Percentiles rank a stretch among this genome's conserved stretches.
These are phyloP conservation scores for Spodoptera picta DNA, from an alignment of 2,888 invertebrate genomes.

Conservation along the genomic window DNA sequence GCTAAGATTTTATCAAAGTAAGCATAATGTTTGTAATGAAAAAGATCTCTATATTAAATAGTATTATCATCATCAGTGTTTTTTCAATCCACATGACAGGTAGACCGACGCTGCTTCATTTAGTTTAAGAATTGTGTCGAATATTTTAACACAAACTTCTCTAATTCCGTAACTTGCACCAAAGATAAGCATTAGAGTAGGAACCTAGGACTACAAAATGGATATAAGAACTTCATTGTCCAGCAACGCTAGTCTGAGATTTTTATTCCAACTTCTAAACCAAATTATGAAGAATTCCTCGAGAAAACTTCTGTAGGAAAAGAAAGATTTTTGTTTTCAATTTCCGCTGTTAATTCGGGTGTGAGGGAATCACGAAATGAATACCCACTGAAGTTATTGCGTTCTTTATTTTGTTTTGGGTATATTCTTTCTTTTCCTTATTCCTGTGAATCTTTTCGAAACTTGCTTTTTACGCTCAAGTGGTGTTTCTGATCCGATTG, in stretches of 20 bases:
- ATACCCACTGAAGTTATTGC: neutral
- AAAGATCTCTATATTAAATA: no score
- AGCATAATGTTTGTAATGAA: no score
- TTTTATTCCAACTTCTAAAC: conserved; percentile 33
- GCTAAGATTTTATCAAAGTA: no score
- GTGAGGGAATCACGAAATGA: conserved; percentile 10
- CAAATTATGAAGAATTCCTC: conserved; percentile 17
- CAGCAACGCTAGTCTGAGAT: conserved; percentile 17
- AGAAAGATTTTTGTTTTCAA: conserved; percentile 11
- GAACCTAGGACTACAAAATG: conserved; percentile 42
- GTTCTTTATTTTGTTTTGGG: neutral
- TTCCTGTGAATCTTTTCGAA: conserved; percentile 4
- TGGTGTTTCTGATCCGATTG: neutral
- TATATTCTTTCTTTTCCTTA: neutral
- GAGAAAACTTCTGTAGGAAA: neutral
- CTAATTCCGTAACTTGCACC: conserved; percentile 19
- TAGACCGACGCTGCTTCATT: no score
- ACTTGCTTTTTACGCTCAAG: neutral
- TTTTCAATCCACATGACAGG: no score
- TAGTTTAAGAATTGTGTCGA: no score
- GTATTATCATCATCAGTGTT: no score
- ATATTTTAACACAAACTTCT: no score
- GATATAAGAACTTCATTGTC: conserved; percentile 42
- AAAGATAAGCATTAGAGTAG: conserved; percentile 13
- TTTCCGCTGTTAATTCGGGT: conserved; percentile 14